phyloP scores from a whole-genome alignment of 92 coral and sea anemone species.

The Palythoa heliodiscus region DNA sequence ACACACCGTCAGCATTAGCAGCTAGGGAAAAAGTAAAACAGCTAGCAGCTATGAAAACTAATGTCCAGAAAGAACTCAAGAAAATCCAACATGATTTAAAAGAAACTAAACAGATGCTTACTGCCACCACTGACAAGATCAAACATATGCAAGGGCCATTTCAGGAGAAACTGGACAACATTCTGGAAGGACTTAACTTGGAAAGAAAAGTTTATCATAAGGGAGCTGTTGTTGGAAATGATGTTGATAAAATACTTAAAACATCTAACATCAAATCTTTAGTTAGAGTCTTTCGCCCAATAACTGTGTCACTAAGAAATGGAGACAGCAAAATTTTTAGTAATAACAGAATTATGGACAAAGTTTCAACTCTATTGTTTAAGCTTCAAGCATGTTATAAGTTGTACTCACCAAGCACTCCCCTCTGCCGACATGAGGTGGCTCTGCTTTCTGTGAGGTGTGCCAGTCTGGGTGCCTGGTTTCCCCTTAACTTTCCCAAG shows the following conservation, averaged over 20 bases:
- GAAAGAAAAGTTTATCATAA: conserved; percentile 41
- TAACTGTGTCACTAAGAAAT: conserved; percentile 5
- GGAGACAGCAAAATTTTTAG: not conserved
- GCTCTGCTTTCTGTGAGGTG: conserved; percentile 43
- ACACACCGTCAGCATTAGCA: no score
- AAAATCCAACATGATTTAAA: no score
- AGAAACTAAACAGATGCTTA: no score
- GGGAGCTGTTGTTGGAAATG: conserved; percentile 45
- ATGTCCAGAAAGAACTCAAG: no score
- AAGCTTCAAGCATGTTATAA: conserved; percentile 30
- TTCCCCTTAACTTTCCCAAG: conserved; percentile 36
- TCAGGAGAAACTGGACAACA: not conserved
- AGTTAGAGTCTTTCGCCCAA: conserved; percentile 7
- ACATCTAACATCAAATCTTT: conserved; percentile 21
- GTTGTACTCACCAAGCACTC: not conserved
- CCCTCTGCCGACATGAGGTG: conserved; percentile 43
- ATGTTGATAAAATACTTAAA: conserved; percentile 30
- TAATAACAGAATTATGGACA: not conserved
- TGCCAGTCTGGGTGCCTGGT: conserved; percentile 49
- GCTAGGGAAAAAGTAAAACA: no score
- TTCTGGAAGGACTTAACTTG: conserved; percentile 14
- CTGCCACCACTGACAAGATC: not conserved
- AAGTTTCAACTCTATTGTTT: conserved; percentile 25
- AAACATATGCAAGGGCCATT: not conserved
- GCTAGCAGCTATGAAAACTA: no score